phyloP scores from a whole-genome alignment of 2,113 vertebrate species.

The Hystrix brachyura region DNA sequence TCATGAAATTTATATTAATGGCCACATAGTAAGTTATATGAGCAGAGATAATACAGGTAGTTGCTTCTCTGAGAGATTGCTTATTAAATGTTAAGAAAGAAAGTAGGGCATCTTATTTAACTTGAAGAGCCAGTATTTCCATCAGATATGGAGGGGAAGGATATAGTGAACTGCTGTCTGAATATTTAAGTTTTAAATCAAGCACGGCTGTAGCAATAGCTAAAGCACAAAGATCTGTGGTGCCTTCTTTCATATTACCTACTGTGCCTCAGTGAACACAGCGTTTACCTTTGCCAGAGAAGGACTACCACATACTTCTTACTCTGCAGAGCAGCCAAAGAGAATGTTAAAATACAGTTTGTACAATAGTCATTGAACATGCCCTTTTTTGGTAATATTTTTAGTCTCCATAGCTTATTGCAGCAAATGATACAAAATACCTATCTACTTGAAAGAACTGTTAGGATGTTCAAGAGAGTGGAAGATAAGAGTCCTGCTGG shows the following conservation, averaged over 20 bases:
- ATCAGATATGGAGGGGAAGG: not conserved
- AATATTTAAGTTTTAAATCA: not conserved
- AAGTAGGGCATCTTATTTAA: not conserved
- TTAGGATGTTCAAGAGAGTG: not conserved
- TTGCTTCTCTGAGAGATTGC: not conserved
- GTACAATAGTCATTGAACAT: not conserved
- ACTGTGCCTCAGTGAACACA: not conserved
- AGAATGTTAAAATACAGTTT: not conserved
- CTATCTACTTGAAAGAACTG: not conserved
- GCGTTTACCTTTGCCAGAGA: not conserved
- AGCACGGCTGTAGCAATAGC: not conserved
- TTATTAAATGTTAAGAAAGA: not conserved
- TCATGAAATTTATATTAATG: not conserved
- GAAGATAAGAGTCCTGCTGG: constrained; percentile 1
- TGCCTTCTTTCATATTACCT: not conserved
- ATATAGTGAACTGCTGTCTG: not conserved
- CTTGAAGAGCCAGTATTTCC: not conserved
- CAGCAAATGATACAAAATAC: constrained; percentile 25
- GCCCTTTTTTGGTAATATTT: constrained; percentile 30
- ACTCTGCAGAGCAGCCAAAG: not conserved
- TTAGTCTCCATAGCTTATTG: not conserved
- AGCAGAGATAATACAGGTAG: not conserved
- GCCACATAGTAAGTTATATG: not conserved
- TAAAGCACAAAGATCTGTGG: not conserved
- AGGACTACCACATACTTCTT: not conserved